These are phyloP conservation scores for Medauroidea extradentata DNA, from an alignment of 1,140 invertebrate species.

Conservation along the genomic window DNA sequence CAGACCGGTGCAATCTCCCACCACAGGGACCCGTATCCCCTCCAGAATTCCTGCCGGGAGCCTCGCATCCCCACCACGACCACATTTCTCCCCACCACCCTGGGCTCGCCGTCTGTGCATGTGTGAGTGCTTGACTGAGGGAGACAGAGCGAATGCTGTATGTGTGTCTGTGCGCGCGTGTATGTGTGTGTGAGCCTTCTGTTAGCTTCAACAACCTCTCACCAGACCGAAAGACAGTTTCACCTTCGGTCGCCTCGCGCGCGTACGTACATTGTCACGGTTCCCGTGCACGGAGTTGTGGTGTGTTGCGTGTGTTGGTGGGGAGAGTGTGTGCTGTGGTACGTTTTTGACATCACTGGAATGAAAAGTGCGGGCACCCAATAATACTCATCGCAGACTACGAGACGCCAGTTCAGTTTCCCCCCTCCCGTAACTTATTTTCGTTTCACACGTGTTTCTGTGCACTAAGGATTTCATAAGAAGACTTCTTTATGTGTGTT, in stretches of 20 bases:
- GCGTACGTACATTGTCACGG: conserved; percentile 23
- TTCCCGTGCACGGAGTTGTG: conserved; percentile 15
- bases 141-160: conserved; percentile 4
- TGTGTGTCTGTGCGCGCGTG: conserved; percentile 14
- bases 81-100: conserved; percentile 1
- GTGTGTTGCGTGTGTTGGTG: conserved; percentile 1
- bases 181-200: conserved; percentile 22
- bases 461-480: too few species aligned
- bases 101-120: conserved; percentile 18
- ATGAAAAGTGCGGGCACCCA: not conserved
- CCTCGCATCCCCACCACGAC: conserved; percentile 11
- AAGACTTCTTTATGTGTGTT: conserved; percentile 7
- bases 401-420: not conserved
- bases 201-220: conserved; percentile 41
- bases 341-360: conserved; percentile 11
- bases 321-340: too few species aligned
- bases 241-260: conserved; percentile 42
- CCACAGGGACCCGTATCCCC: not conserved
- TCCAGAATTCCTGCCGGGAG: conserved; percentile 18
- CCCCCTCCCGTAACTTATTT: not conserved
- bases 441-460: too few species aligned
- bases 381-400: not conserved
- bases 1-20: conserved; percentile 15
- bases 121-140: not conserved
- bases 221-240: conserved; percentile 36